Evolutionary conservation across 2,113 vertebrate genomes (phyloP), one percentile per base, ranked within the genome.

Genomic region (Poecile atricapillus): DNA sequence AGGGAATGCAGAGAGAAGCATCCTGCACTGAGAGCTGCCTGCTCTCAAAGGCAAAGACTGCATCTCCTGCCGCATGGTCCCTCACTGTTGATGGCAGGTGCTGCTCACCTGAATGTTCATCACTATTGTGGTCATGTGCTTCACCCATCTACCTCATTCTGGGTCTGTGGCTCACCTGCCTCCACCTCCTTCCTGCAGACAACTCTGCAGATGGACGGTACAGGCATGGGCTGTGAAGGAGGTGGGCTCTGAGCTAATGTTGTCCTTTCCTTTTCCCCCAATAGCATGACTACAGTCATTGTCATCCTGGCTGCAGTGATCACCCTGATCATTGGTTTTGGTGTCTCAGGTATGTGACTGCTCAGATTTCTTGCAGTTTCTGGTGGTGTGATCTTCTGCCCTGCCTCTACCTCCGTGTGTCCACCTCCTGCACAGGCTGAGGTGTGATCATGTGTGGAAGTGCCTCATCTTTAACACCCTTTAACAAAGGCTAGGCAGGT

Each of bases 311-410:
- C 84, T 67, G 93, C 23, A 0, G 91, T 63, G 89, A 91, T 85
- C 22, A 50, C 39, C 59, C 78, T 95, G 77, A 87, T 97, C 81
- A 89, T 96, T 2, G 75, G 96, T 12, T 96, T 96, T 83, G 94
- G 95, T 76, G 91, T 95, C 82, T 97, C 95, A 95, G 94, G 93
- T 96, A 87, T 2, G 81, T 79, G 65, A 22, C 58, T 31, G 15
- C 52, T 74, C 58, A 19, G 31, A 25, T 53, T 88, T 73, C 67
- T 47, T 52, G 41, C n/a, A 62, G 22, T 60, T 56, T 19, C 41
- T 10, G 7, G 24, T 2, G 7, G n/a, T 11, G 4, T 0, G 1
- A 52, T 69, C 7, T 65, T 71, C 14, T 64, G 25, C 49, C 39
- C 33, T 76, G 41, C 14, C 3, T 12, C n/a, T 35, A 1, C 46